These are phyloP conservation scores for Clarias pachynema DNA, from an alignment of 2,797 vertebrate species.

Conservation along the genomic window DNA sequence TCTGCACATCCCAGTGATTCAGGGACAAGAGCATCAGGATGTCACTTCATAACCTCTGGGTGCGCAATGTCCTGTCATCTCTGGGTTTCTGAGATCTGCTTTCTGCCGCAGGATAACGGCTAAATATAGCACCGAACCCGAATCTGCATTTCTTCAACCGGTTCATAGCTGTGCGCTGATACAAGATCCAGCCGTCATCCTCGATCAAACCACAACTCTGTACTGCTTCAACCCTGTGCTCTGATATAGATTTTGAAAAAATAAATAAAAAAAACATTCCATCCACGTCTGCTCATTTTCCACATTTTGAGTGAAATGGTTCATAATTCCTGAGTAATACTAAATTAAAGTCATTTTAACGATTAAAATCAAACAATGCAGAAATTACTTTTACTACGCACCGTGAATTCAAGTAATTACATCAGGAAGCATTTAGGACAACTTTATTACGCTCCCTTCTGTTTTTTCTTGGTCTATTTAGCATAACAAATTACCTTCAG, in stretches of 20 bases:
- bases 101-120: constrained; percentile 70
- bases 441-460: background rate
- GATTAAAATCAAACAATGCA: constrained; percentile 64
- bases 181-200: background rate
- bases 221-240: background rate
- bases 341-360: constrained; percentile 70
- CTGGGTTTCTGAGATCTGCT: constrained; percentile 74
- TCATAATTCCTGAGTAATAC: constrained; percentile 66
- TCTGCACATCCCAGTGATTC: constrained; percentile 62
- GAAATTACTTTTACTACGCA: background rate
- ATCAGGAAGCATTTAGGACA: background rate
- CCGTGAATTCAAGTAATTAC: background rate
- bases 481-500: background rate
- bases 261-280: constrained; percentile 7
- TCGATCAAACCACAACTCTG: background rate
- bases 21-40: constrained; percentile 72
- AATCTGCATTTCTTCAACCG: constrained; percentile 69
- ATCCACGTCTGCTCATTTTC: constrained; percentile 3
- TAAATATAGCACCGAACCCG: constrained; percentile 78
- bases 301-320: background rate
- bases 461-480: background rate
- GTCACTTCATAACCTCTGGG: constrained; percentile 79
- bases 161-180: constrained; percentile 1
- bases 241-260: constrained; percentile 57
- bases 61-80: constrained; percentile 77